Conservation (phyloP, 1,140 invertebrate genomes). For the Cecropterus lyciades region DNA sequence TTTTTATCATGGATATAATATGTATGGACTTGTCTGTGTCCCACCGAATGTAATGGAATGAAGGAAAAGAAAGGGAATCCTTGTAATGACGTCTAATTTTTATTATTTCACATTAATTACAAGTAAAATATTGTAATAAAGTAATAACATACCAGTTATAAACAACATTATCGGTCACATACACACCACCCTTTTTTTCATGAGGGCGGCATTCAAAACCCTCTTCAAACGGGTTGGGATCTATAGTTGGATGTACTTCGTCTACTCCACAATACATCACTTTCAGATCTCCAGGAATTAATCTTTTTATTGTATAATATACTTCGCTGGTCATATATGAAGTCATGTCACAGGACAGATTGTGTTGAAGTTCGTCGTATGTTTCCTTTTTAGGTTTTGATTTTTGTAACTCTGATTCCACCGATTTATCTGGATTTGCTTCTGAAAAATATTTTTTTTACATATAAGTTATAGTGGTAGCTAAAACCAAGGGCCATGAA, state of each 20-base stretch:
- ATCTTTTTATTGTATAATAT: constrained; percentile 92
- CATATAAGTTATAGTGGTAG: too few relatives aligned
- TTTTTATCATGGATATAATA: too few relatives aligned
- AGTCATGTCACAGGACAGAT: constrained; percentile 88
- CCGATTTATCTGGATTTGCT: constrained; percentile 71
- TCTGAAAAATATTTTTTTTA: constrained; percentile 50
- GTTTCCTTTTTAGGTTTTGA: constrained; percentile 48
- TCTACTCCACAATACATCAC: constrained; percentile 86
- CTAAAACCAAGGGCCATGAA: too few relatives aligned
- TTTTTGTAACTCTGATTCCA: constrained; percentile 66
- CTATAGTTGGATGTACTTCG: constrained; percentile 65
- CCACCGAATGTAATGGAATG: too few relatives aligned
- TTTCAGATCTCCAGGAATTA: constrained; percentile 95
- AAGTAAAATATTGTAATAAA: too few relatives aligned
- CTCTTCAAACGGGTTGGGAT: constrained; percentile 89
- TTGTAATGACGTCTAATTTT: too few relatives aligned
- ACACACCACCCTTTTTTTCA: constrained; percentile 92
- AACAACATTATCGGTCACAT: constrained; percentile 92
- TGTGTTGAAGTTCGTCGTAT: constrained; percentile 82
- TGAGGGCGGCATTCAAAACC: constrained; percentile 86
- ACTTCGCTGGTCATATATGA: constrained; percentile 91
- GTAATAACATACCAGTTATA: constrained; percentile 90
- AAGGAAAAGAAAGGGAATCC: too few relatives aligned
- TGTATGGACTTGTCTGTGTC: too few relatives aligned
- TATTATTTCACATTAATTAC: too few relatives aligned